A percentile compares a stretch with the other conserved stretches of the same genome.
Evolutionary conservation across 2,888 invertebrate species (phyloP).

Genomic region (Drosophila multiciliata): DNA sequence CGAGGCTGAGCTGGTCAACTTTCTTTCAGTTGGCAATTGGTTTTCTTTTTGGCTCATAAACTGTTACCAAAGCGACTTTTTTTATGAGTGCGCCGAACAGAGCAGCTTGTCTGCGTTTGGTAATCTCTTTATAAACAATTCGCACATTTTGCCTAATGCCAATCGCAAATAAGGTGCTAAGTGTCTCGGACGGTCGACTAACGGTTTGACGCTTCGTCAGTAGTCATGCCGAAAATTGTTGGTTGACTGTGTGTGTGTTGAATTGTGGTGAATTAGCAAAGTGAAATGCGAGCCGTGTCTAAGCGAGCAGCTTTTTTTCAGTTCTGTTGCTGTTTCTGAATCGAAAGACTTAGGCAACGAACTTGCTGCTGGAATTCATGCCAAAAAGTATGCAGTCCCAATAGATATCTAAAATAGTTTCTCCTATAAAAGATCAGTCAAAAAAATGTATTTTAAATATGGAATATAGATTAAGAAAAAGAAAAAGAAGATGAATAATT

Average conservation of each 20-base stretch:
- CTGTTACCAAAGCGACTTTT: constrained; percentile 51
- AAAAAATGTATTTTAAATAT: neutral
- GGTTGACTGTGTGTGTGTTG: neutral
- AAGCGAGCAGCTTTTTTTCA: neutral
- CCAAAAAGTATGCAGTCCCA: constrained; percentile 43
- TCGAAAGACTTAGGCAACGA: constrained; percentile 69
- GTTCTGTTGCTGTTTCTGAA: constrained; percentile 14
- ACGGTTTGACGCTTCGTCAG: constrained; percentile 12
- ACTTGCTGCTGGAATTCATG: constrained; percentile 11
- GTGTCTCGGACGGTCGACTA: constrained; percentile 57
- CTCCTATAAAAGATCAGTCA: neutral
- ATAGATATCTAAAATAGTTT: neutral
- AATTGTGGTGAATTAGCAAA: constrained; percentile 20
- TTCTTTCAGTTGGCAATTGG: constrained; percentile 63
- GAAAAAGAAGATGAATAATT: neutral
- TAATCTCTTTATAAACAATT: constrained; percentile 82
- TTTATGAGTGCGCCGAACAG: constrained; percentile 64
- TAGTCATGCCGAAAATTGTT: constrained; percentile 53
- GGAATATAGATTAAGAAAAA: neutral
- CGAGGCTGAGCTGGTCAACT: constrained; percentile 51
- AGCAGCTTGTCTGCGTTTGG: constrained; percentile 68
- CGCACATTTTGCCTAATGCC: constrained; percentile 75
- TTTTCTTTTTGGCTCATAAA: constrained; percentile 61
- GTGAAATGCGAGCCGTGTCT: constrained; percentile 42
- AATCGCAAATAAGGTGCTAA: constrained; percentile 78